Evolutionary conservation across 2,797 vertebrate genomes (phyloP).

Genomic region (Rhodeus uyekii): DNA sequence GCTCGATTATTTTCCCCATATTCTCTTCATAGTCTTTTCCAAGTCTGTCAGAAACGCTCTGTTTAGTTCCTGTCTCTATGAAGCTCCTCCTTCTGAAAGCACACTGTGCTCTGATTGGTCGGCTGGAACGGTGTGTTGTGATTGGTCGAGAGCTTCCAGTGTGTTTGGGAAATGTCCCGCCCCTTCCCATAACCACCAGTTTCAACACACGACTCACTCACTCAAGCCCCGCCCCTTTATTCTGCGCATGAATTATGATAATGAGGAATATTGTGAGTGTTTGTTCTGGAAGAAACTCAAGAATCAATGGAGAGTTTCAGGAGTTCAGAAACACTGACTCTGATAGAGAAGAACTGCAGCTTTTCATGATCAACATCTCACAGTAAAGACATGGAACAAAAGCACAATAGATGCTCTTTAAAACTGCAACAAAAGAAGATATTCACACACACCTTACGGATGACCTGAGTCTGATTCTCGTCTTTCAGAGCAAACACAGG

Average conservation of each 20-base stretch:
- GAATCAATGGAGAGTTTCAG: not conserved
- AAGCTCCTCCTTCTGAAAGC: not conserved
- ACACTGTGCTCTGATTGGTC: no score
- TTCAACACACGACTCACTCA: not conserved
- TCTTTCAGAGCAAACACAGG: constrained; percentile 92
- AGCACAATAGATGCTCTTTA: no score
- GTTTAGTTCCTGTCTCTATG: not conserved
- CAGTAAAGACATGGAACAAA: no score
- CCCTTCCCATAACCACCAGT: not conserved
- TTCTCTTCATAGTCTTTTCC: not conserved
- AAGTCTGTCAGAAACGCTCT: not conserved
- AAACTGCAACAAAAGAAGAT: no score
- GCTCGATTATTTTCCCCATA: not conserved
- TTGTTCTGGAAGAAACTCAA: not conserved
- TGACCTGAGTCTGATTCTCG: constrained; percentile 84
- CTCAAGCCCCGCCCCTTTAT: not conserved
- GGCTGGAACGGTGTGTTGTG: no score
- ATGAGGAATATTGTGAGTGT: not conserved
- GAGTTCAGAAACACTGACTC: not conserved
- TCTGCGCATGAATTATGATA: not conserved
- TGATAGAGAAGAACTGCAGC: not conserved
- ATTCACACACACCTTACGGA: constrained; percentile 83
- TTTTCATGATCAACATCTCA: no score
- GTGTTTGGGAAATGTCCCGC: not conserved
- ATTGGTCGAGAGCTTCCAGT: no score